Evolutionary conservation across 1,140 invertebrate species (phyloP), one percentile per base, ranked within the genome.

Genomic region (Zaprionus capensis): DNA sequence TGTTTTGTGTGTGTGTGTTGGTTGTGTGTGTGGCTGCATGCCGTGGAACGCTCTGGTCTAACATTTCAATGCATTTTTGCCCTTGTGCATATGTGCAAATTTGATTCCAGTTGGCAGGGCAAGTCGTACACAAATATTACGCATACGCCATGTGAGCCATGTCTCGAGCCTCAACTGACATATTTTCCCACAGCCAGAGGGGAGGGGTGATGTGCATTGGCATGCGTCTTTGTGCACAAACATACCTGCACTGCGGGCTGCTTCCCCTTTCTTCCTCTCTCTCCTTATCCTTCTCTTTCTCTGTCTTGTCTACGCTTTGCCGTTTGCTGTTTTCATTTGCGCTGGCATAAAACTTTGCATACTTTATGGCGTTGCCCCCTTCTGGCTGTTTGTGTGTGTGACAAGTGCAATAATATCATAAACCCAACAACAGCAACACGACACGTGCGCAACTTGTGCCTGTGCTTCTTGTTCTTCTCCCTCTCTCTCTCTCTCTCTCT

Each of bases 371-470:
- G 62, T 71, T 56, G 36, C 20, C n/a, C 22, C 28, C 17, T 36
- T 34, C 31, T 34, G 31, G 9, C 17, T 53, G 20, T 59, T 26
- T 26, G 2, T n/a, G 12, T 78, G 58, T 53, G 71, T 64, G 80
- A 83, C 83, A 88, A 85, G 85, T 85, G 85, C 85, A 88, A 85
- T 88, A 90, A 88, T 88, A 88, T 90, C 81, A 88, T 88, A 90
- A 88, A 72, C 76, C 76, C 58, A 71, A 49, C 57, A 80, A 77
- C 69, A 80, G 65, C 77, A 79, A 65, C 28, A 53, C 70, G 71
- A 80, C 80, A 82, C 80, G 80, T 78, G 73, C 51, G 3, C 24
- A 31, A 65, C 14, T 46, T 24, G 49, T 26, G 44, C 59, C 5
- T 51, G 49, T 22, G 28, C 31, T 20, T 81, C 44, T 67, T 71